Percentiles rank a stretch among this genome's conserved stretches.
Conservation (phyloP, 1,140 invertebrate species). For the Micrasema minimum region DNA sequence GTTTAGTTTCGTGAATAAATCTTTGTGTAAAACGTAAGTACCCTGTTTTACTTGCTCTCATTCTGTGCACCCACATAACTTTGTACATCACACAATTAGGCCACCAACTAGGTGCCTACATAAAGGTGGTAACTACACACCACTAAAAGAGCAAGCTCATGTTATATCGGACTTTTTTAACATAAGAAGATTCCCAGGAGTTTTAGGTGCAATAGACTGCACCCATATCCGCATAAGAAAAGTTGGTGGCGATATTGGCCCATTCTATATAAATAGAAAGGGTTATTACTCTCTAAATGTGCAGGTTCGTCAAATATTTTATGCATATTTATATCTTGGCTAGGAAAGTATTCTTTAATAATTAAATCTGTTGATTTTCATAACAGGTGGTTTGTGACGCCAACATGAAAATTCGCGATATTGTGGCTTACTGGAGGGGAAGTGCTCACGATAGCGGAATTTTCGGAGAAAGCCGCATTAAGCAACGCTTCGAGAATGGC, state of each 20-base stretch:
- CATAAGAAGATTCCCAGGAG: neutral
- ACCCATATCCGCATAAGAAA: neutral
- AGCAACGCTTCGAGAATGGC: neutral
- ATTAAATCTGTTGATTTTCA: neutral
- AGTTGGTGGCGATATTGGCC: neutral
- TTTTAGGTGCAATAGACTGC: neutral
- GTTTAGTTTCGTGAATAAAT: too few relatives aligned
- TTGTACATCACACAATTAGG: too few relatives aligned
- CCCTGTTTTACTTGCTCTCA: too few relatives aligned
- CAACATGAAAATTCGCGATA: neutral
- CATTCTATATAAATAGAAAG: neutral
- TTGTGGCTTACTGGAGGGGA: neutral
- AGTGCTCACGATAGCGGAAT: neutral
- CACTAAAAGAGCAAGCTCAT: too few relatives aligned
- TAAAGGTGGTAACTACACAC: too few relatives aligned
- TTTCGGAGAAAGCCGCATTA: constrained; percentile 2
- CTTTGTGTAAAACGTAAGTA: too few relatives aligned
- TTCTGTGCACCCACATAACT: too few relatives aligned
- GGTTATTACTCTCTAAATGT: neutral
- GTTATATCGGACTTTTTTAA: neutral
- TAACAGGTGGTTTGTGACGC: neutral
- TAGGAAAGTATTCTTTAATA: neutral
- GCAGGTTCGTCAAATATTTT: neutral
- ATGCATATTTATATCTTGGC: neutral
- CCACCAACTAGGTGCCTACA: too few relatives aligned